These are phyloP conservation scores for Vulpes ferrilata DNA, from an alignment of 2,113 vertebrate genomes.

Conservation along the genomic window DNA sequence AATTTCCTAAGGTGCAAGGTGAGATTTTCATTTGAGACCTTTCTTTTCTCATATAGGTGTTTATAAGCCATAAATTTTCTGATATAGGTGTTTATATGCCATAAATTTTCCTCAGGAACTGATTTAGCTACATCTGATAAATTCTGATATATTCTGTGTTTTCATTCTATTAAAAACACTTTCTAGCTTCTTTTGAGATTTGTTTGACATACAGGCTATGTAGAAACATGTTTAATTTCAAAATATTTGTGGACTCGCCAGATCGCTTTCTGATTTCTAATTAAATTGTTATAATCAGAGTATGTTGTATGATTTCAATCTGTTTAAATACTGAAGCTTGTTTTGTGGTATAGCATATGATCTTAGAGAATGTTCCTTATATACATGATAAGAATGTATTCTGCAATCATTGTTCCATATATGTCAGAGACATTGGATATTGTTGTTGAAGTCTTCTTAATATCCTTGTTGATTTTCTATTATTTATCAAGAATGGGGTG, in stretches of 20 bases:
- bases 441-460: background rate
- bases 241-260: background rate
- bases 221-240: background rate
- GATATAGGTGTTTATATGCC: background rate
- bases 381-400: background rate
- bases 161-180: background rate
- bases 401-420: background rate
- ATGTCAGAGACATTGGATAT: background rate
- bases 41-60: background rate
- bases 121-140: background rate
- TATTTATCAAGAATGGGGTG: background rate
- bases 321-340: background rate
- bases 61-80: background rate
- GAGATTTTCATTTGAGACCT: background rate
- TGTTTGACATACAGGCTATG: background rate
- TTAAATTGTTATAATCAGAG: background rate
- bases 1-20: background rate
- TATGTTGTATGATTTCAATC: background rate
- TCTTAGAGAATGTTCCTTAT: background rate
- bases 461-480: background rate
- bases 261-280: constrained; percentile 10
- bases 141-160: background rate
- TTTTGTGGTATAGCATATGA: background rate
- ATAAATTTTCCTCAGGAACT: constrained; percentile 34
- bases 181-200: background rate